phyloP scores from a whole-genome alignment of 1,140 invertebrate genomes.

The Temnothorax nylanderi region DNA sequence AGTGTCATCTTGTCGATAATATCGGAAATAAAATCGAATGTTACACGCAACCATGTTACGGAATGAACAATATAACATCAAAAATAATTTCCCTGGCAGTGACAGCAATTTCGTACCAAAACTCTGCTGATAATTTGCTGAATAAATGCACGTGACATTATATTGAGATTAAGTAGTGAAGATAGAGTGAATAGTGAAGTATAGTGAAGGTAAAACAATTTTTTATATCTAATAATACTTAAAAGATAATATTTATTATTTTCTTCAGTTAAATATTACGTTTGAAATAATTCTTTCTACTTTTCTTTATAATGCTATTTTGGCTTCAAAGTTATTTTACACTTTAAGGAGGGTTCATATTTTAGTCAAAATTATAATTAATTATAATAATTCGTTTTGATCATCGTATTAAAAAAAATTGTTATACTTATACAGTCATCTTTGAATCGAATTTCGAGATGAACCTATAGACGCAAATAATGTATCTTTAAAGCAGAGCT shows the following conservation, averaged over 20 bases:
- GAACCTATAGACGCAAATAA: background rate
- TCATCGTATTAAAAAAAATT: background rate
- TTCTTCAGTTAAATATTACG: background rate
- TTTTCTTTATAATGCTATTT: background rate
- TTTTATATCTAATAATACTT: background rate
- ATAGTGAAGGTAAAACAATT: too few relatives aligned
- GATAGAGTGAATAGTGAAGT: background rate
- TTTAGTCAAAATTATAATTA: background rate
- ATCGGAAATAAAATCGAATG: slow-evolving; percentile 13
- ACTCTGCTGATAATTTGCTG: background rate
- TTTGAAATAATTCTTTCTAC: background rate
- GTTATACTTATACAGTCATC: background rate
- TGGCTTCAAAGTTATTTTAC: background rate
- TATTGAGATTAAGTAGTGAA: background rate
- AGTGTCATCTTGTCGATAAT: background rate
- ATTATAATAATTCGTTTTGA: too few relatives aligned
- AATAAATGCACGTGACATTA: background rate
- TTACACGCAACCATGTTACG: background rate
- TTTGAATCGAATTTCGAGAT: background rate
- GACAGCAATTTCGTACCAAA: background rate
- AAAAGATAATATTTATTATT: background rate
- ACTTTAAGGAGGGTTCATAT: background rate
- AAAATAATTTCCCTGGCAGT: background rate
- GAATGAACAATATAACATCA: background rate
- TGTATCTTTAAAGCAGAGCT: background rate